These are phyloP conservation scores for Clostera curtula DNA, from an alignment of 2,888 invertebrate species.

Conservation along the genomic window DNA sequence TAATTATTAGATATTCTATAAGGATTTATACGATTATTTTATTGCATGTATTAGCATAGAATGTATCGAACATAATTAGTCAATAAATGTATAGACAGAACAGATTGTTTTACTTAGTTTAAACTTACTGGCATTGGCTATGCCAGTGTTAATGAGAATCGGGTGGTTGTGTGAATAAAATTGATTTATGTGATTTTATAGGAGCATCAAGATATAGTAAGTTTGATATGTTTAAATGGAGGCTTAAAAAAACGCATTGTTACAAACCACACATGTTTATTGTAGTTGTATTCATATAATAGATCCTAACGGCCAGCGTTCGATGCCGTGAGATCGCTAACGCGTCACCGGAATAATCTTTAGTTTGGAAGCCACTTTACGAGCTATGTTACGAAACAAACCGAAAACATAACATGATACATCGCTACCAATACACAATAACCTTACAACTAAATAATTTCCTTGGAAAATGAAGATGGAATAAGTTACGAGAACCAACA, in stretches of 20 bases:
- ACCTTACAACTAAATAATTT: conserved; percentile 19
- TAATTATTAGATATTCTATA: conserved; percentile 26
- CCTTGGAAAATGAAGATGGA: no score
- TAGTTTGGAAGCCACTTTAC: conserved; percentile 31
- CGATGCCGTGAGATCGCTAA: conserved; percentile 43
- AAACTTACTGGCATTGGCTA: no score
- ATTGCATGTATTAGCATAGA: conserved; percentile 31
- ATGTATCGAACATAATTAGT: conserved; percentile 25
- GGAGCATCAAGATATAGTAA: no score
- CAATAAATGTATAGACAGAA: conserved; percentile 45
- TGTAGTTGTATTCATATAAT: conserved; percentile 43
- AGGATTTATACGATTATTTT: conserved; percentile 22
- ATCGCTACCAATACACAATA: conserved; percentile 14
- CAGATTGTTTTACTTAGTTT: no score
- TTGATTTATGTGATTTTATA: no score
- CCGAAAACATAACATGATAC: conserved; percentile 17
- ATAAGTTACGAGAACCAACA: no score
- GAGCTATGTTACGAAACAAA: conserved; percentile 13
- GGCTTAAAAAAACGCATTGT: no score
- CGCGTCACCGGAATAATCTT: conserved; percentile 25
- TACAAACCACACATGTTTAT: conserved; percentile 55
- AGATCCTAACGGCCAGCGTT: conserved; percentile 29
- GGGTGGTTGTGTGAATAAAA: no score
- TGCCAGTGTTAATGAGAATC: no score
- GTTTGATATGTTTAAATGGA: no score